phyloP scores from a whole-genome alignment of 37 sponge, comb jelly and placozoan genomes.

The Chondrosia reniformis region DNA sequence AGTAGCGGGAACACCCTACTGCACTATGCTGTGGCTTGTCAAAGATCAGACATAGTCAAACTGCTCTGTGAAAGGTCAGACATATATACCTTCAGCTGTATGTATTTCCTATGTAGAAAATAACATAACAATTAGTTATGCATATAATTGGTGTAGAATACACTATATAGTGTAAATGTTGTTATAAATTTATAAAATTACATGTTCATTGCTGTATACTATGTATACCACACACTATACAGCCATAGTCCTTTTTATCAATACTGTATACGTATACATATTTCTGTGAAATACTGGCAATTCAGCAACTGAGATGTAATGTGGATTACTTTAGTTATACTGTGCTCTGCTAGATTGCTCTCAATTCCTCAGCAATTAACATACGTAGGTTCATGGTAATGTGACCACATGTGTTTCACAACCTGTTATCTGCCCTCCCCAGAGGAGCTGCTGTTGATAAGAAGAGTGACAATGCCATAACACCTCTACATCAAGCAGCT shows the following conservation, averaged over 20 bases:
- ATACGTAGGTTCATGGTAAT: neutral
- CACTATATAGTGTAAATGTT: too few relatives aligned
- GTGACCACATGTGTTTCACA: neutral
- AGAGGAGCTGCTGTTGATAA: conserved; percentile 43
- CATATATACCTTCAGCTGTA: neutral
- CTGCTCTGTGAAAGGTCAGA: conserved; percentile 47
- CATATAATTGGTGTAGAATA: too few relatives aligned
- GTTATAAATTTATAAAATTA: too few relatives aligned
- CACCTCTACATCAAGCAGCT: conserved; percentile 61
- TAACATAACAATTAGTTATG: too few relatives aligned
- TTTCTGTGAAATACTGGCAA: neutral
- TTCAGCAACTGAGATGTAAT: too few relatives aligned
- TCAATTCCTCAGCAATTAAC: neutral
- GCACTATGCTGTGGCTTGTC: conserved; percentile 62
- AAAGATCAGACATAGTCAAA: conserved; percentile 22
- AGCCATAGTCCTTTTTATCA: too few relatives aligned
- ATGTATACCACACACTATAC: too few relatives aligned
- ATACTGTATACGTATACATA: conserved; percentile 1
- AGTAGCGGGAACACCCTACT: conserved; percentile 52
- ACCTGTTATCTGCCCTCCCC: neutral
- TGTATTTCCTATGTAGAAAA: too few relatives aligned
- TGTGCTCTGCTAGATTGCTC: neutral
- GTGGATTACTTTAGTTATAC: neutral
- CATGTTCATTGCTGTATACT: too few relatives aligned
- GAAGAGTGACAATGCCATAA: conserved; percentile 35